Base-by-base conservation (phyloP, 2,888 invertebrate genomes). In the Neoitamus cyanurus region DNA sequence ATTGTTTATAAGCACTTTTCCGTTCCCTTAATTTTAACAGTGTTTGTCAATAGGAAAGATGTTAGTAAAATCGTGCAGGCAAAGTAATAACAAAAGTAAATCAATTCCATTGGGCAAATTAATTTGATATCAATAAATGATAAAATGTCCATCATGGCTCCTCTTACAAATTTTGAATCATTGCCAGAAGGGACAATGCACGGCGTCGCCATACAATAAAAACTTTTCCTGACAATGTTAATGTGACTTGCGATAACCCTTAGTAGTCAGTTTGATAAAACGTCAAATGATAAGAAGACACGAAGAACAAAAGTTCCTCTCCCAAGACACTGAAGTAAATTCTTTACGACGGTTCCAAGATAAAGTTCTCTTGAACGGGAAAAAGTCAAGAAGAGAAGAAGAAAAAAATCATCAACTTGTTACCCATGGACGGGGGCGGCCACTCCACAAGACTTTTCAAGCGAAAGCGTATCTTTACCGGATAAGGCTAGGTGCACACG, bases 191-290 rank as follows among this genome's bases (percentile, higher is more conserved):
- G 58, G 25, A 58, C 58, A 58, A 25, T 58, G 20, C 58, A 20
- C 58, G 25, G 58, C 58, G 25, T 58, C 25, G 58, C 25, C 25
- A 25, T 58, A 58, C 9, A 20, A 25, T 58, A 58, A 58, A 58
- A 58, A 58, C 58, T 58, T 80, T 48, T 15, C 15, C 28, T 82
- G 82, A 82, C 82, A 82, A 68, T 36, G 34, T 68, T 82, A 82
- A 82, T 82, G 58, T 82, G 34, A 82, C 68, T 82, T 82, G 68
- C 68, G 82, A 82, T 82, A 82, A 82, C 82, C 68, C 68, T 80
- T 80, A 68, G 82, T 34, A 82, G 68, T 82, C 68, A 82, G 20
- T 82, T 82, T 82, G 82, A 82, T 82, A 82, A 82, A 82, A 82
- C 13, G 82, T 68, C 82, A 82, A 82, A 82, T 68, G 80, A 80